Percentiles rank a stretch among this genome's conserved stretches.
These are phyloP conservation scores for Entomobrya proxima DNA, from an alignment of 2,888 invertebrate species.

Conservation along the genomic window DNA sequence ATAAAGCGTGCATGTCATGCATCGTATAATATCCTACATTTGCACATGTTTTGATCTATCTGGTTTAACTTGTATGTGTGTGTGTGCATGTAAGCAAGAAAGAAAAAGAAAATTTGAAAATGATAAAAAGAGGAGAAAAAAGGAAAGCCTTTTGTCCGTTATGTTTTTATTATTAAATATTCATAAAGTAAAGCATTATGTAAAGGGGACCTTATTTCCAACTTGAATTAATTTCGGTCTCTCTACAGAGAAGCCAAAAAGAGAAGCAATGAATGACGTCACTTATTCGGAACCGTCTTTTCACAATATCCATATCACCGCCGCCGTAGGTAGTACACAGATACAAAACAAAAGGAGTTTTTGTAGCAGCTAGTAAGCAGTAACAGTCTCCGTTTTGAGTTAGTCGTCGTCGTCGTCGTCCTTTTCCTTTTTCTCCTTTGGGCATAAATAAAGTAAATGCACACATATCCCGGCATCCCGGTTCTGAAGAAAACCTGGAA, in stretches of 20 bases:
- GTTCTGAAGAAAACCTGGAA: too few relatives aligned
- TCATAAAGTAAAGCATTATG: conserved; percentile 53
- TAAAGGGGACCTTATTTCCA: conserved; percentile 50
- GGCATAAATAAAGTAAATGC: background rate
- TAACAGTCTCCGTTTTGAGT: background rate
- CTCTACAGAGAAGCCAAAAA: background rate
- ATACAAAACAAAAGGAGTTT: background rate
- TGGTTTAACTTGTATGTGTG: background rate
- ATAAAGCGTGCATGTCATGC: background rate
- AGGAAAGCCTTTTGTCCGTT: background rate
- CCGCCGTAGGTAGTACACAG: background rate
- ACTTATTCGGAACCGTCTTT: conserved; percentile 29
- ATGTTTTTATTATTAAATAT: conserved; percentile 53
- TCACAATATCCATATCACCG: background rate
- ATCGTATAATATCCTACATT: too few relatives aligned
- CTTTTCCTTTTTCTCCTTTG: background rate
- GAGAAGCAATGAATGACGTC: conserved; percentile 41
- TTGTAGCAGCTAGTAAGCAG: background rate
- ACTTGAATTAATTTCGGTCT: conserved; percentile 47
- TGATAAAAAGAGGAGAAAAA: conserved; percentile 8
- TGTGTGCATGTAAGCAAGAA: background rate
- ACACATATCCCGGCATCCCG: too few relatives aligned
- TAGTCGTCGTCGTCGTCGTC: background rate
- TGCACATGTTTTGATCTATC: background rate
- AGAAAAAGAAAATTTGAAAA: background rate